These are phyloP conservation scores for Petrocephalus microphthalmus DNA, from an alignment of 2,113 vertebrate genomes.

Conservation along the genomic window DNA sequence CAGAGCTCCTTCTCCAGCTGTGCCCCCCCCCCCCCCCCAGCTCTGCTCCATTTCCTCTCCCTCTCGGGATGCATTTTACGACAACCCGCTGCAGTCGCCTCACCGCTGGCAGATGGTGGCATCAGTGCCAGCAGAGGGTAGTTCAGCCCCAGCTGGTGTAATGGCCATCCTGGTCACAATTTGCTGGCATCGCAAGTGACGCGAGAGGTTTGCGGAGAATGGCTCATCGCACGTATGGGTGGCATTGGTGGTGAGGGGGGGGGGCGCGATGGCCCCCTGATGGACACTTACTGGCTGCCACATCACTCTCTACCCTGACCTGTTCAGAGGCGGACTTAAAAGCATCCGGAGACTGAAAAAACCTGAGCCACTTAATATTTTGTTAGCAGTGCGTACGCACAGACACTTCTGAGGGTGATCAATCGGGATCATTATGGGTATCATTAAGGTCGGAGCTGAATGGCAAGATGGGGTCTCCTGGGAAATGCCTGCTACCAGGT, in stretches of 20 bases:
- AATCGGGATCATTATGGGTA: constrained; percentile 58
- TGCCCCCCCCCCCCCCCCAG: not conserved
- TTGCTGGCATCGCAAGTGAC: not conserved
- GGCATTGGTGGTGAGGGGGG: not conserved
- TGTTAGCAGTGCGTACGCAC: constrained; percentile 53
- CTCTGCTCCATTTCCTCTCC: not conserved
- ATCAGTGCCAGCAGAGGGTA: not conserved
- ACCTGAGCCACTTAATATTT: constrained; percentile 64
- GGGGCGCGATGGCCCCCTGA: constrained; percentile 35
- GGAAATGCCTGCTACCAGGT: constrained; percentile 31
- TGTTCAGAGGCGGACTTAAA: constrained; percentile 51
- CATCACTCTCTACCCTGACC: constrained; percentile 37
- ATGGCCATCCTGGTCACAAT: not conserved
- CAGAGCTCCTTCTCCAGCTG: not conserved
- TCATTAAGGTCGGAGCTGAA: constrained; percentile 32
- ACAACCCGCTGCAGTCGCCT: not conserved
- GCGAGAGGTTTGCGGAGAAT: not conserved
- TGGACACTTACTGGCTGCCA: constrained; percentile 39
- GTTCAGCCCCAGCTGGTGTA: not conserved
- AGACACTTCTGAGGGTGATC: constrained; percentile 40
- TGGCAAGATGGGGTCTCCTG: constrained; percentile 36
- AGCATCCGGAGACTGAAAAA: constrained; percentile 53
- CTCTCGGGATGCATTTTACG: not conserved
- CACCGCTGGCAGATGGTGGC: not conserved
- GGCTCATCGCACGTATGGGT: not conserved